Percentiles rank a stretch among this genome's conserved stretches.
Evolutionary conservation across 2,113 vertebrate genomes (phyloP).

Genomic region (Glaucidium brasilianum): DNA sequence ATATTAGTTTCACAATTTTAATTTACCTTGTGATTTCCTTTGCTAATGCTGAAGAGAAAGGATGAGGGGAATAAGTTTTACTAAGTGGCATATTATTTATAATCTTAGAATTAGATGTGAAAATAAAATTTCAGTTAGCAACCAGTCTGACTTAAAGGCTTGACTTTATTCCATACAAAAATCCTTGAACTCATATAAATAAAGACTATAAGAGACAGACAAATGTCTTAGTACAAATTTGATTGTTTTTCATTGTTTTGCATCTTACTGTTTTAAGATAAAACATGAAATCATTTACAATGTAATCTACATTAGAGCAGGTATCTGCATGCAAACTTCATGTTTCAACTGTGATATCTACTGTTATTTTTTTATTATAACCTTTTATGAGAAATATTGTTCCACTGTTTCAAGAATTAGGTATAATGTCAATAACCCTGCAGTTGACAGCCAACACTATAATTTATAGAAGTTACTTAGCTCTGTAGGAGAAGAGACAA

Average conservation of each 20-base stretch:
- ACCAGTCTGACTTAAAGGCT: neutral
- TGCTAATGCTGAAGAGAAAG: neutral
- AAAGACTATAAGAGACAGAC: neutral
- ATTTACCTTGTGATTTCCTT: neutral
- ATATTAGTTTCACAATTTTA: neutral
- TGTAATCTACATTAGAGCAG: neutral
- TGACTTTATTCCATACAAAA: neutral
- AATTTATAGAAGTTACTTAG: neutral
- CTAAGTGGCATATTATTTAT: neutral
- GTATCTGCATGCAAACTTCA: neutral
- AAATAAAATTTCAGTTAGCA: neutral
- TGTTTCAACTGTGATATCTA: neutral
- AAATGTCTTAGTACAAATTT: neutral
- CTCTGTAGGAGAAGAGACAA: neutral
- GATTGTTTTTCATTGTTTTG: neutral
- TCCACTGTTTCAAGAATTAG: neutral
- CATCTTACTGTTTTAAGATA: neutral
- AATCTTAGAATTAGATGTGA: neutral
- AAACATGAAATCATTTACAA: neutral
- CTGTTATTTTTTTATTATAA: neutral
- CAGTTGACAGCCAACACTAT: neutral
- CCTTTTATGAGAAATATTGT: neutral
- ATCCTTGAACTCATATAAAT: neutral
- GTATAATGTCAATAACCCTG: neutral
- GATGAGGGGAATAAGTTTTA: neutral